Conservation (phyloP, 2,888 invertebrate species). For the Acanthococcus lagerstroemiae region DNA sequence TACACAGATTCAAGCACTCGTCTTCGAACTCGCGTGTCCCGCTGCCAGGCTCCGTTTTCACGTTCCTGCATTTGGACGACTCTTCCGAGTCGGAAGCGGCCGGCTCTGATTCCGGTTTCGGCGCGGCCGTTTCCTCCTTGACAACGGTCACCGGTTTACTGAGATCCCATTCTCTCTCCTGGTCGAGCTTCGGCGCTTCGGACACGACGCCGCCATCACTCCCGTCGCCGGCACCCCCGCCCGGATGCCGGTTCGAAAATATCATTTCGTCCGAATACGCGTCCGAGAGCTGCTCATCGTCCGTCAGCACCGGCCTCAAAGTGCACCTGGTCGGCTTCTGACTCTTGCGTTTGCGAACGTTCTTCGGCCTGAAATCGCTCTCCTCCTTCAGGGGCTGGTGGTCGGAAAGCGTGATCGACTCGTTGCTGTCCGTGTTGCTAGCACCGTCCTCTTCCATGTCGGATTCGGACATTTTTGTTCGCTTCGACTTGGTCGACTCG, state of each 20-base stretch:
- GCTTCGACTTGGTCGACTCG: slow-evolving; percentile 25
- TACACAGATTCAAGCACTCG: slow-evolving; percentile 30
- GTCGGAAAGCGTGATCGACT: slow-evolving; percentile 49
- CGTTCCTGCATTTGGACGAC: not conserved
- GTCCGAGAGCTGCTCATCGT: slow-evolving; percentile 31
- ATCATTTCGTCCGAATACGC: slow-evolving; percentile 30
- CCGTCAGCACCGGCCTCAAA: slow-evolving; percentile 21
- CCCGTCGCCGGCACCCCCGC: not conserved
- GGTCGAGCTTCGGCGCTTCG: not conserved
- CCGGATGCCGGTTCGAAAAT: slow-evolving; percentile 10
- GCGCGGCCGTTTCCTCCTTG: slow-evolving; percentile 10
- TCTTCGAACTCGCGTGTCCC: slow-evolving; percentile 3
- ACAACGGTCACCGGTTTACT: slow-evolving; percentile 21
- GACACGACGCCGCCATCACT: not conserved
- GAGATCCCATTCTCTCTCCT: slow-evolving; percentile 22
- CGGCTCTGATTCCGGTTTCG: not conserved
- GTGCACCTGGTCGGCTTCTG: slow-evolving; percentile 65
- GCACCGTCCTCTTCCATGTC: slow-evolving; percentile 47
- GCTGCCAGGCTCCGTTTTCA: not conserved
- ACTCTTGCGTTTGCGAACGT: slow-evolving; percentile 75
- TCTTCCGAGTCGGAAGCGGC: not conserved
- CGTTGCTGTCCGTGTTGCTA: slow-evolving; percentile 51
- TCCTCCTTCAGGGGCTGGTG: slow-evolving; percentile 47
- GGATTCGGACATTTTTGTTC: slow-evolving; percentile 46
- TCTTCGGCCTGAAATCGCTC: slow-evolving; percentile 50